These are phyloP conservation scores for Stictonetta naevosa DNA, from an alignment of 2,113 vertebrate species.

Conservation along the genomic window DNA sequence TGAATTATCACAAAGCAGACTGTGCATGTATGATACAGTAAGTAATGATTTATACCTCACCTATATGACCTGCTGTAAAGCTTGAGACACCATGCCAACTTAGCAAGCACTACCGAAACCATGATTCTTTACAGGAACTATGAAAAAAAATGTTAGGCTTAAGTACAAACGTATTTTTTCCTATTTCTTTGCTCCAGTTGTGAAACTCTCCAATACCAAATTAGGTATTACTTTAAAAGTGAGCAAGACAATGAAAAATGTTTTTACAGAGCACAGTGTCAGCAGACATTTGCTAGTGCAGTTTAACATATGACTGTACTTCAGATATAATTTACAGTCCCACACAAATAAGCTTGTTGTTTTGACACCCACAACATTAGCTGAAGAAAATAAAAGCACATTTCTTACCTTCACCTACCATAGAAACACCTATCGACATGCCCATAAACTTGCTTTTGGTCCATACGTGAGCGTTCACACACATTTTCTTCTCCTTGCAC, in stretches of 20 bases:
- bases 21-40: accelerated
- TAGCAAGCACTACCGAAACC: not conserved
- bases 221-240: not conserved
- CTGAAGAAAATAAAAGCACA: not conserved
- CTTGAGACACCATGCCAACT: not conserved
- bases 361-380: not conserved
- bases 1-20: not conserved
- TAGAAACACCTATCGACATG: slow-evolving; percentile 97
- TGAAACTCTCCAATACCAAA: not conserved
- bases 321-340: not conserved
- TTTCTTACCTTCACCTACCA: slow-evolving; percentile 95
- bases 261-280: not conserved
- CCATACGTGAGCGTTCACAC: slow-evolving; percentile 91
- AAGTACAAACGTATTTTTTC: accelerated
- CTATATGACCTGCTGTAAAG: not conserved
- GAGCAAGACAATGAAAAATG: not conserved
- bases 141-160: not conserved
- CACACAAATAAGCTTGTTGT: not conserved
- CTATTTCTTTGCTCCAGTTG: not conserved
- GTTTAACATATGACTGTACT: not conserved
- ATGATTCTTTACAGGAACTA: not conserved
- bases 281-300: not conserved
- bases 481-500: slow-evolving; percentile 91
- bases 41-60: not conserved
- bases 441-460: slow-evolving; percentile 99